These are phyloP conservation scores for Brachyhypopomus occidentalis DNA, from an alignment of 2,113 vertebrate species.

Conservation along the genomic window DNA sequence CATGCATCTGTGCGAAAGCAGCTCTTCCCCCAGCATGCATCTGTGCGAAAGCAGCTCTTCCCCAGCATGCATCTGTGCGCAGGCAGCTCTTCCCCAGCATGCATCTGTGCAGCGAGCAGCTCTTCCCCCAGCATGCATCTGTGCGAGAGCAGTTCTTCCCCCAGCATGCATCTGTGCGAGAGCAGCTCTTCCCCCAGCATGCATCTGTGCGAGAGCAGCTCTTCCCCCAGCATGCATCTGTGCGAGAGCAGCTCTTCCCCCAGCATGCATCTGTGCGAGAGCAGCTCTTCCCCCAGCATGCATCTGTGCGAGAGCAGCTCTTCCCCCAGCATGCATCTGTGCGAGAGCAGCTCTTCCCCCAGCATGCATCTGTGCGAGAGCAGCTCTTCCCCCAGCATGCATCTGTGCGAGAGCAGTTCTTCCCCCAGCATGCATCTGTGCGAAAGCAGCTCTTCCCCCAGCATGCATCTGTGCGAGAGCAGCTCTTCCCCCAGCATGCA, in stretches of 20 bases:
- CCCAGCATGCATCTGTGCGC: slow-evolving; percentile 21
- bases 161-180: slow-evolving; percentile 21
- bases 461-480: slow-evolving; percentile 27
- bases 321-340: slow-evolving; percentile 22
- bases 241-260: too few species aligned
- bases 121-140: slow-evolving; percentile 24
- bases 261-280: slow-evolving; percentile 20
- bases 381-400: slow-evolving; percentile 44
- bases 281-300: too few species aligned
- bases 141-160: too few species aligned
- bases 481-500: slow-evolving; percentile 47
- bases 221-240: slow-evolving; percentile 23
- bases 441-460: slow-evolving; percentile 41
- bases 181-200: too few species aligned
- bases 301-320: too few species aligned
- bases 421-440: too few species aligned
- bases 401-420: slow-evolving; percentile 32
- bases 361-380: slow-evolving; percentile 28
- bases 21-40: slow-evolving; percentile 25
- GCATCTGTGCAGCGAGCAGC: not conserved
- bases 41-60: not conserved
- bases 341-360: too few species aligned
- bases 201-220: not conserved
- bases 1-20: slow-evolving; percentile 10
- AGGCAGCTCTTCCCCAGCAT: too few species aligned